phyloP scores from a whole-genome alignment of 2,888 invertebrate species.

The Anagyrus pseudococci region DNA sequence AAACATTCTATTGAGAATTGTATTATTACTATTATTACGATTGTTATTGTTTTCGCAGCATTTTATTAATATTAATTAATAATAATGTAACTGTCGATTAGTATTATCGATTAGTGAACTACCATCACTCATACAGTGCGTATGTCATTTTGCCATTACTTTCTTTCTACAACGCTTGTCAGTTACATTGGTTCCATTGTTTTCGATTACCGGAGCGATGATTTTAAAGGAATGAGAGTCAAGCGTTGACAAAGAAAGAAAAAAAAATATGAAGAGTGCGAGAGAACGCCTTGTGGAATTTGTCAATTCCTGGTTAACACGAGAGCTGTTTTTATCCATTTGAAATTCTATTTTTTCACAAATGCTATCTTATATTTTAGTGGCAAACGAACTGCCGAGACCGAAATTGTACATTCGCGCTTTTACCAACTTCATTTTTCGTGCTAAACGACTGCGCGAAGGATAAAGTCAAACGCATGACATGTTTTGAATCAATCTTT shows the following conservation, averaged over 20 bases:
- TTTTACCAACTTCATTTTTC: too few species aligned
- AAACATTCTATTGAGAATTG: conserved; percentile 47
- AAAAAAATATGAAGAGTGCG: background rate
- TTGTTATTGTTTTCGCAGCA: conserved; percentile 46
- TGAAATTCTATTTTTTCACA: conserved; percentile 36
- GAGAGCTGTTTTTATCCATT: conserved; percentile 31
- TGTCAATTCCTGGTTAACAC: conserved; percentile 29
- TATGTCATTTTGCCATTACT: conserved; percentile 33
- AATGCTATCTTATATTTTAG: conserved; percentile 27
- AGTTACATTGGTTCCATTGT: conserved; percentile 26
- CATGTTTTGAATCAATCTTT: conserved; percentile 25
- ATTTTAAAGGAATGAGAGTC: conserved; percentile 27
- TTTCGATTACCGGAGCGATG: conserved; percentile 18
- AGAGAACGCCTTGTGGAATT: conserved; percentile 15
- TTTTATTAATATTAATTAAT: conserved; percentile 45
- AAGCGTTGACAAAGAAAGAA: conserved; percentile 22
- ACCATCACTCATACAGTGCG: conserved; percentile 26
- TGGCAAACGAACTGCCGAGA: conserved; percentile 2
- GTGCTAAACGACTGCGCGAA: background rate
- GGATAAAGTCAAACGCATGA: conserved; percentile 25
- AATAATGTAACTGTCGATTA: conserved; percentile 37
- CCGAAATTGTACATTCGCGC: conserved; percentile 11
- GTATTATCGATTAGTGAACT: conserved; percentile 29
- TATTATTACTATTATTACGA: conserved; percentile 44
- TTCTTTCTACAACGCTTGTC: conserved; percentile 25